phyloP scores from a whole-genome alignment of 2,888 invertebrate species.

The Apocheima hispidaria region DNA sequence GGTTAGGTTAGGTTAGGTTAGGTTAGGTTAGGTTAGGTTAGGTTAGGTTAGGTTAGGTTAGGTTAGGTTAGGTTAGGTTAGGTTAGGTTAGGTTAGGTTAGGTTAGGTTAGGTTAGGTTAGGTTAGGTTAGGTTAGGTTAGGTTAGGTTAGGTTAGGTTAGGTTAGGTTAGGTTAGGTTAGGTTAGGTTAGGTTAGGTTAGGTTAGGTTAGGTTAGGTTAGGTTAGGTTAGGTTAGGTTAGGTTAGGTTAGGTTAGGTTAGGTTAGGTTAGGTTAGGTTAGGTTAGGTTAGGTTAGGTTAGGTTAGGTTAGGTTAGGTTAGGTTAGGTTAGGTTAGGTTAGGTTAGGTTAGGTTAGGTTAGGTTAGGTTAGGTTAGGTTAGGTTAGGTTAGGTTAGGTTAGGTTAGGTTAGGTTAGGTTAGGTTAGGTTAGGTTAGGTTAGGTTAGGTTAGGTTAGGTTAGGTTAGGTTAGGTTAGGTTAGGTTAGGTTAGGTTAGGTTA shows the following conservation, averaged over 20 bases:
- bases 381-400: slow-evolving; percentile 26
- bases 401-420: slow-evolving; percentile 35
- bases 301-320: slow-evolving; percentile 13
- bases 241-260: slow-evolving; percentile 13
- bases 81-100: slow-evolving; percentile 33
- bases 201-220: slow-evolving; percentile 18
- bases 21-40: no score
- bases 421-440: slow-evolving; percentile 42
- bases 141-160: slow-evolving; percentile 3
- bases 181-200: slow-evolving; percentile 7
- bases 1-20: no score
- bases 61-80: slow-evolving; percentile 15
- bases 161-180: slow-evolving; percentile 8
- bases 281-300: slow-evolving; percentile 11
- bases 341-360: slow-evolving; percentile 13
- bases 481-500: slow-evolving; percentile 39
- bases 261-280: slow-evolving; percentile 13
- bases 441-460: slow-evolving; percentile 41
- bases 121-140: slow-evolving; percentile 29
- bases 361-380: slow-evolving; percentile 28
- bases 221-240: slow-evolving; percentile 25
- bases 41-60: no score
- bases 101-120: slow-evolving; percentile 30
- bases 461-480: slow-evolving; percentile 38
- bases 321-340: slow-evolving; percentile 13